A percentile compares a stretch with the other conserved stretches of the same genome.
Conservation (phyloP, 2,113 vertebrate genomes). For the Sciurus niger region DNA sequence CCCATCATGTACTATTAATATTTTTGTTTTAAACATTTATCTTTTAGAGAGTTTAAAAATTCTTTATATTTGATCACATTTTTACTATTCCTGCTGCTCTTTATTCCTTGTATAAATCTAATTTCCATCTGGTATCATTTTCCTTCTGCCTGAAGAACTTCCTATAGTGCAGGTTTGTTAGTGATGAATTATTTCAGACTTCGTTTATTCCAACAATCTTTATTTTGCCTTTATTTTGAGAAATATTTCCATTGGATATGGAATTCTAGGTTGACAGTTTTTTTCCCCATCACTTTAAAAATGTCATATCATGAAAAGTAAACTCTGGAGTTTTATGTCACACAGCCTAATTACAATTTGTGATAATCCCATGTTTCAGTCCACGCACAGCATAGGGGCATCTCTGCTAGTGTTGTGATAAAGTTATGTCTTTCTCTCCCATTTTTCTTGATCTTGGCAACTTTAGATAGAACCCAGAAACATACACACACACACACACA, state of each 20-base stretch:
- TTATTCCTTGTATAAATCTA: slow-evolving; percentile 10
- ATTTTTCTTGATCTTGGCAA: neutral
- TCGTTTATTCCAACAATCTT: slow-evolving; percentile 56
- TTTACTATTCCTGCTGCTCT: neutral
- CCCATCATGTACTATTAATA: neutral
- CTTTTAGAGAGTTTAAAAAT: slow-evolving; percentile 21
- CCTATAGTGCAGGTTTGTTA: neutral
- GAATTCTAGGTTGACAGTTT: slow-evolving; percentile 58
- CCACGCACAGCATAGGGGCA: neutral
- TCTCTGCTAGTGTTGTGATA: slow-evolving; percentile 1
- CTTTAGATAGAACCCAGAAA: neutral
- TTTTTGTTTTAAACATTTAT: slow-evolving; percentile 15
- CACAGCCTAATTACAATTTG: slow-evolving; percentile 18
- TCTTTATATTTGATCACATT: neutral
- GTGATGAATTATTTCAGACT: slow-evolving; percentile 43
- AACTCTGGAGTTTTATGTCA: slow-evolving; percentile 35
- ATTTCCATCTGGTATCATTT: slow-evolving; percentile 24
- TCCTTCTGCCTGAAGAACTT: slow-evolving; percentile 17
- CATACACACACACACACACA: neutral
- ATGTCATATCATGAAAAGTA: slow-evolving; percentile 56
- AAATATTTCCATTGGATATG: slow-evolving; percentile 67
- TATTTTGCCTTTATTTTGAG: slow-evolving; percentile 53
- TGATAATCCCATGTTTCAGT: neutral
- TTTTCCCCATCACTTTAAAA: slow-evolving; percentile 60
- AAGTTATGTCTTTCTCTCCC: neutral